Base-by-base conservation (phyloP, 2,888 invertebrate species). In the Trimorus sp. region DNA sequence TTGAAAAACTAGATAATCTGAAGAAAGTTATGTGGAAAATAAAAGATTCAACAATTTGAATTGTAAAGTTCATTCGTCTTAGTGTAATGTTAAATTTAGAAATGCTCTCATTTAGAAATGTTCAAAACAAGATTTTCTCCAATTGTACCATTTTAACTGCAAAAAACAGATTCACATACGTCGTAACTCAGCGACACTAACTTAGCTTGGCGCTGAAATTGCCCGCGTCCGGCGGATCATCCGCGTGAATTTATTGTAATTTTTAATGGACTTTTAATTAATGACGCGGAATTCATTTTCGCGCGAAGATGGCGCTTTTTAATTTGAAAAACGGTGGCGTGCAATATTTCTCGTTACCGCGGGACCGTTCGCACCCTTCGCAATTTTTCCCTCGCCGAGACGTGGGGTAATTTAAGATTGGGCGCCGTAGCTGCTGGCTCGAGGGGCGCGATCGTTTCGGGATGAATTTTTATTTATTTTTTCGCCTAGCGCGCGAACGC, bases 381-480 rank as follows among this genome's bases (percentile, higher is more conserved):
- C 70, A 38, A 65, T 70, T 65, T 63, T 70, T 77, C 70, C 69
- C 65, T 26, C 60, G 62, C 11, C 59, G 54, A 8, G 60, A 26
- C 26, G 26, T 26, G 26, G 58, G 77, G 65, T 77, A 77, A 70
- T 70, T 70, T 70, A 70, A 77, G 65, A 77, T 69, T 49, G 63
- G 69, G 69, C 26, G 74, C 26, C 4, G 26, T 26, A 4, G 26
- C 26, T 26, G 26, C 26, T 26, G 26, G 26, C 2, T 26, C 26
- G 26, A 26, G 56, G 58, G 42, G 73, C 26, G 48, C 66, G 74
- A 75, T 75, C 42, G 54, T 53, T 42, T 40, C 51, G 51, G 59
- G 59, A 74, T 76, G 62, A 68, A 76, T 68, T 76, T 76, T 68
- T 60, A 60, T 76, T 68, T 62, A 68, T 62, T 60, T 60, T 76